Base-by-base conservation (phyloP, 1,140 invertebrate genomes). In the Brachionus rubens region DNA sequence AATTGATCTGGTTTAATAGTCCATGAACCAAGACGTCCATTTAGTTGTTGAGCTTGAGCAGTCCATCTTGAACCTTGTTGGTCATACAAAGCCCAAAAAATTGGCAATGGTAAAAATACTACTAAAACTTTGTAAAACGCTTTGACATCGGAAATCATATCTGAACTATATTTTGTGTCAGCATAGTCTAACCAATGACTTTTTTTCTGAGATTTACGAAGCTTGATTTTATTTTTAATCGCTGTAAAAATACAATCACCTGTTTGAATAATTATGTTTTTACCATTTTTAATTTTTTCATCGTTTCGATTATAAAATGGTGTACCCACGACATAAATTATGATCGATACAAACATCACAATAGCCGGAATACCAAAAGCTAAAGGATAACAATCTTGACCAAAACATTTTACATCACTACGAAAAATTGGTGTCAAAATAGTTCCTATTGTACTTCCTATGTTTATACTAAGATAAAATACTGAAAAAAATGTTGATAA, bases 381-480 rank as follows among this genome's bases (percentile, higher is more conserved):
- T 72, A 97, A 81, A 0, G 93, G 90, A 81, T 91, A 98, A 81
- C 95, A 98, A 5, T 89, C 87, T 1, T 90, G 87, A 0, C 88
- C 91, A 79, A 94, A 92, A 82, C 94, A 97, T 21, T 89, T 82
- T 0, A 94, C 88, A 80, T 93, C 90, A 46, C 90, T 89, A 36
- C 86, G 88, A 3, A 98, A 83, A 28, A 94, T 88, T 0, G 95
- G 95, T 0, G 94, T 96, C 0, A 97, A 78, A 54, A 93, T 90
- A 0, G 91, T 94, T 0, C 93, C 96, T n/a, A 97, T 87, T 48
- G 95, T 87, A 77, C 91, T 93, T 3, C 94, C 95, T 1, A 91
- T 88, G 81, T 97, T 96, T 79, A 98, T 96, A 30, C 92, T 88
- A 79, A 96, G 92, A 85, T 96, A 96, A 83, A 96, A 97, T 0